Percentiles rank a stretch among this genome's conserved stretches.
Evolutionary conservation across 2,888 invertebrate genomes (phyloP).

Genomic region (Schizotus pectinicornis): DNA sequence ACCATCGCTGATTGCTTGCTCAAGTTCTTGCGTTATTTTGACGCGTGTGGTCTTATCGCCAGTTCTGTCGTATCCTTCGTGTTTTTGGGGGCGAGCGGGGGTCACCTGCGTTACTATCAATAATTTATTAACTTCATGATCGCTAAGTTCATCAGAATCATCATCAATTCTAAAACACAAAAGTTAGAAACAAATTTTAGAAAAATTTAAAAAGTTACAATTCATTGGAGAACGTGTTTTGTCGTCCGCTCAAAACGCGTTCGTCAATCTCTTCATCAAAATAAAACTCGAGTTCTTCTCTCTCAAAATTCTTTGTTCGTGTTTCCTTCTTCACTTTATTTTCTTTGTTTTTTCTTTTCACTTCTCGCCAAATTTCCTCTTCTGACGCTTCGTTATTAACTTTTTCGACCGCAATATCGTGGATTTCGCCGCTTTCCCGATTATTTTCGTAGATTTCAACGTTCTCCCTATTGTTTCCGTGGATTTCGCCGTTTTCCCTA

Average conservation of each 20-base stretch:
- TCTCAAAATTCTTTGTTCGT: constrained; percentile 45
- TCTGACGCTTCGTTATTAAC: constrained; percentile 35
- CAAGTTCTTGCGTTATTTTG: constrained; percentile 94
- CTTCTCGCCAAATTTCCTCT: constrained; percentile 66
- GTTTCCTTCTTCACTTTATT: constrained; percentile 49
- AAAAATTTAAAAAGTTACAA: constrained; percentile 60
- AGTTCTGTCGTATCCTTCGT: constrained; percentile 89
- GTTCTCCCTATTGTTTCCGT: constrained; percentile 2
- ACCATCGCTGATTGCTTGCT: constrained; percentile 97
- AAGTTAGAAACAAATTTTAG: constrained; percentile 4
- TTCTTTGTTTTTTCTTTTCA: constrained; percentile 57
- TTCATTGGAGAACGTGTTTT: constrained; percentile 82
- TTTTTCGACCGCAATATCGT: constrained; percentile 12
- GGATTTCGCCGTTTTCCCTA: constrained; percentile 13
- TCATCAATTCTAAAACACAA: constrained; percentile 71
- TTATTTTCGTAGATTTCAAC: constrained; percentile 14
- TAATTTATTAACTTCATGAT: constrained; percentile 90
- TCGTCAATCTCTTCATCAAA: constrained; percentile 93
- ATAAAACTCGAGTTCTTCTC: constrained; percentile 93
- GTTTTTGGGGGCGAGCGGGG: constrained; percentile 69
- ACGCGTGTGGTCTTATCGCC: constrained; percentile 89
- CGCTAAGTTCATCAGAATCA: constrained; percentile 89
- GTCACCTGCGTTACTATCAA: constrained; percentile 87
- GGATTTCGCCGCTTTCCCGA: constrained; percentile 18
- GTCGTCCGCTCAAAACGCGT: constrained; percentile 75